These are phyloP conservation scores for Pygmarrhopalites habei DNA, from an alignment of 1,140 invertebrate species.

Conservation along the genomic window DNA sequence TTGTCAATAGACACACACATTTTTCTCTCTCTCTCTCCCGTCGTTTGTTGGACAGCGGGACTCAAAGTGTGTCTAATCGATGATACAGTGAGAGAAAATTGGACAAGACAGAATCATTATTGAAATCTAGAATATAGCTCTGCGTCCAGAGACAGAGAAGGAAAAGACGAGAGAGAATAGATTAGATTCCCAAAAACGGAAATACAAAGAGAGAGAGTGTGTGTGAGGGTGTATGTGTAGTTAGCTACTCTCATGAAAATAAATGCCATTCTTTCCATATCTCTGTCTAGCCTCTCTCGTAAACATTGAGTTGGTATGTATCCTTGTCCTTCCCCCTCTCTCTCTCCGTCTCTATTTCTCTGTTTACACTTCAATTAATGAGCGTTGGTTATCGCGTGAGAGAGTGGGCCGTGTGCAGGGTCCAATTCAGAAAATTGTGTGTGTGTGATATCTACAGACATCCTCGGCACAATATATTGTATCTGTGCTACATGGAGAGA, in stretches of 20 bases:
- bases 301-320: background rate
- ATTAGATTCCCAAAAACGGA: background rate
- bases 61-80: constrained; percentile 8
- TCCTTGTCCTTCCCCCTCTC: background rate
- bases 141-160: too few species aligned
- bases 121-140: constrained; percentile 13
- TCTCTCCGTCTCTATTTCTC: background rate
- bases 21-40: background rate
- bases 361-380: constrained; percentile 15
- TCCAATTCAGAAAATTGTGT: too few species aligned
- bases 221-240: too few species aligned
- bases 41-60: background rate
- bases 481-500: too few species aligned
- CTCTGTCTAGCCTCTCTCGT: background rate
- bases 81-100: constrained; percentile 3
- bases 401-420: too few species aligned
- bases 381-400: background rate
- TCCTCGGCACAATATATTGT: too few species aligned
- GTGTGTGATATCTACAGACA: too few species aligned
- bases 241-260: background rate
- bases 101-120: constrained; percentile 10
- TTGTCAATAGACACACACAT: background rate
- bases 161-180: background rate
- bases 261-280: background rate
- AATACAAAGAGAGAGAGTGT: background rate